Evolutionary conservation across 2,113 vertebrate species (phyloP).

Genomic region (Carollia perspicillata): DNA sequence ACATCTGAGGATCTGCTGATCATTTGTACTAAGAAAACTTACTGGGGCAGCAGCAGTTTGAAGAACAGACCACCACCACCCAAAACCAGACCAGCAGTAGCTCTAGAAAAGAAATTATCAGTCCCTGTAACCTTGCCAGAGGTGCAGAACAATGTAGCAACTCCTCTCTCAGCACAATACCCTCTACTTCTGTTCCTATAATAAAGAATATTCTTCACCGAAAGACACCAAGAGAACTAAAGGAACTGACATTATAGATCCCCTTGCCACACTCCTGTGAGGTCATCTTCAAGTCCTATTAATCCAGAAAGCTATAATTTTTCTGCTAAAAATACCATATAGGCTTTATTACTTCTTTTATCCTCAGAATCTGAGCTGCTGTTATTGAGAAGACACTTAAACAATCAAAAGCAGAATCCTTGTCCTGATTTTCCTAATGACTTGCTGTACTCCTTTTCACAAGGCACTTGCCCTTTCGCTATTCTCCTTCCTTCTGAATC

Average conservation of each 20-base stretch:
- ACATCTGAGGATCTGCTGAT: background rate
- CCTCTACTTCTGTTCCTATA: background rate
- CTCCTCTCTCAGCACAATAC: background rate
- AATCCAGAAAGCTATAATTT: background rate
- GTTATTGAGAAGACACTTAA: conserved; percentile 31
- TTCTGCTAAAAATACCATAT: background rate
- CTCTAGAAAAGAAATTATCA: background rate
- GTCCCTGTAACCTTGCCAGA: background rate
- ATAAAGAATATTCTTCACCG: background rate
- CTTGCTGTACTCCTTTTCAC: background rate
- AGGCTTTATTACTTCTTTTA: conserved; percentile 7
- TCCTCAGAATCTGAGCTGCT: background rate
- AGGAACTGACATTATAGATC: background rate
- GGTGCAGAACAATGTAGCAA: background rate
- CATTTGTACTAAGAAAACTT: background rate
- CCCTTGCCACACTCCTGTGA: background rate
- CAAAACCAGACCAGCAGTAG: background rate
- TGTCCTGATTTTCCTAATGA: background rate
- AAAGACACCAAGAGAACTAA: background rate
- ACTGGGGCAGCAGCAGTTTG: background rate
- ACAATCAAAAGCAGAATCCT: background rate
- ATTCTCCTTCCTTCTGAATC: background rate
- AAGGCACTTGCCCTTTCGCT: background rate
- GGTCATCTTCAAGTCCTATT: background rate
- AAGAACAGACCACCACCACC: background rate